Percentiles rank a stretch among this genome's conserved stretches.
Evolutionary conservation across 2,888 invertebrate species (phyloP).

Genomic region (Drosophila quasianomalipes): DNA sequence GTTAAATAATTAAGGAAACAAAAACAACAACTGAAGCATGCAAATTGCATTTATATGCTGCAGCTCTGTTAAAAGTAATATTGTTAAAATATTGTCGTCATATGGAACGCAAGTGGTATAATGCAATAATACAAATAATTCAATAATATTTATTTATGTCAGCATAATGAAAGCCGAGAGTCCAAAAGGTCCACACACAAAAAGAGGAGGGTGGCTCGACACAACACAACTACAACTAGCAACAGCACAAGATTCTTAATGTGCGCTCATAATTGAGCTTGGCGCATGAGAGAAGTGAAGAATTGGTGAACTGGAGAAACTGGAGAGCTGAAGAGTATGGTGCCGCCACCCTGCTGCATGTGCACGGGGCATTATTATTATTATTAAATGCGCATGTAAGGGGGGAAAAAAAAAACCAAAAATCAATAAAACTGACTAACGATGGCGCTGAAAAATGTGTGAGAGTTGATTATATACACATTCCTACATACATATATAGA

Average conservation of each 20-base stretch:
- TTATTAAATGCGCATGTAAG: constrained; percentile 59
- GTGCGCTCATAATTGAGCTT: constrained; percentile 68
- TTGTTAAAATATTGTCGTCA: constrained; percentile 32
- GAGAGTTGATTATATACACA: constrained; percentile 23
- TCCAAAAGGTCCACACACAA: not conserved
- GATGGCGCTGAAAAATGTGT: constrained; percentile 21
- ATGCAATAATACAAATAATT: constrained; percentile 77
- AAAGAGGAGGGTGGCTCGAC: not conserved
- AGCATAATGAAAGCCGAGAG: constrained; percentile 57
- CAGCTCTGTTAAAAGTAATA: constrained; percentile 35
- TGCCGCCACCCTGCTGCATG: constrained; percentile 6
- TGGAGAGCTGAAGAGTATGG: not conserved
- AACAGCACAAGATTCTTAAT: constrained; percentile 60
- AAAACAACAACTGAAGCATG: constrained; percentile 37
- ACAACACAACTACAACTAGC: not conserved
- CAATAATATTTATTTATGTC: constrained; percentile 71
- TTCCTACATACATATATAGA: constrained; percentile 21
- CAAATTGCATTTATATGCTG: constrained; percentile 48
- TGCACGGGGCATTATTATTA: constrained; percentile 15
- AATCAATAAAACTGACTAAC: constrained; percentile 75
- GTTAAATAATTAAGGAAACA: constrained; percentile 62
- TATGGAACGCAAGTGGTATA: constrained; percentile 56
- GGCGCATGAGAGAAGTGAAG: constrained; percentile 1
- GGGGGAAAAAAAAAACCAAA: constrained; percentile 44
- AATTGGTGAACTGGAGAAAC: not conserved